Conservation (phyloP, 1,140 invertebrate genomes). For the Sitophilus oryzae region DNA sequence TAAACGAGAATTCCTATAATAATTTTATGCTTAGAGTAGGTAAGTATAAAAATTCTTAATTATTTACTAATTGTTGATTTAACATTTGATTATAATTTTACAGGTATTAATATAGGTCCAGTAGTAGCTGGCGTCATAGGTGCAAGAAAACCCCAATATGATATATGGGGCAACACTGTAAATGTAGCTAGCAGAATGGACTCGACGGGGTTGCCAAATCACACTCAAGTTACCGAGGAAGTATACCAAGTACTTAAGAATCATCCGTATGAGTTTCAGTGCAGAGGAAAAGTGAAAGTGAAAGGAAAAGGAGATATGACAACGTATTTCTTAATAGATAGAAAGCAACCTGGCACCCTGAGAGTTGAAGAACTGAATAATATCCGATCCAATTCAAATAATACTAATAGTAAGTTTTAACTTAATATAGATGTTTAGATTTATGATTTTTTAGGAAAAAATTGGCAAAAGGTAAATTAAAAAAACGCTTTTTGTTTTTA, state of each 20-base stretch:
- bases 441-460: no score
- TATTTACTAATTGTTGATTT: not conserved
- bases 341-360: constrained; percentile 54
- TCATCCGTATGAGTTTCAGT: constrained; percentile 71
- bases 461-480: no score
- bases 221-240: constrained; percentile 82
- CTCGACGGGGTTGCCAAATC: constrained; percentile 76
- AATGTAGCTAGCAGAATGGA: constrained; percentile 90
- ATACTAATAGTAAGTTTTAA: constrained; percentile 26
- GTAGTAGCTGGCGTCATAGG: constrained; percentile 93
- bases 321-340: constrained; percentile 79
- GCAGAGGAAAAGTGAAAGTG: constrained; percentile 81
- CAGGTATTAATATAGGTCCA: constrained; percentile 85
- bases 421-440: no score
- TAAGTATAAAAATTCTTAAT: constrained; percentile 44
- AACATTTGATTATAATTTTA: no score
- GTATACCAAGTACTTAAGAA: constrained; percentile 66
- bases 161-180: constrained; percentile 95
- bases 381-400: constrained; percentile 32
- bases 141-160: constrained; percentile 89
- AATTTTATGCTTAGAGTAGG: constrained; percentile 91
- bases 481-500: no score
- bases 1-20: constrained; percentile 94
- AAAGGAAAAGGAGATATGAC: constrained; percentile 94
- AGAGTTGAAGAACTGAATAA: constrained; percentile 50